A percentile compares a stretch with the other conserved stretches of the same genome.
Evolutionary conservation across 1,140 invertebrate species (phyloP).

Genomic region (Ceratoteleas bidentatus): DNA sequence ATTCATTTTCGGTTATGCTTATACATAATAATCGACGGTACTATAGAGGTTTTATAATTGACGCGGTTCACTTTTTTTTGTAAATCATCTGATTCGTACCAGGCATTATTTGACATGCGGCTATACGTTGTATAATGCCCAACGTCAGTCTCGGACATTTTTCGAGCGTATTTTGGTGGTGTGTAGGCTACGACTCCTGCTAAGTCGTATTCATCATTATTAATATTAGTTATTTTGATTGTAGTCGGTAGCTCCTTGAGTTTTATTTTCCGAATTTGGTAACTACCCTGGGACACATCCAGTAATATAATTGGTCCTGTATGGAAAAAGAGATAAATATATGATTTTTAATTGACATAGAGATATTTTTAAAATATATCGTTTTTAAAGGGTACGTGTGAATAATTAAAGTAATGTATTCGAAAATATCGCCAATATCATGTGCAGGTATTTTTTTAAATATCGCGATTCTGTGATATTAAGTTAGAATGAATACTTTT

Average conservation of each 20-base stretch:
- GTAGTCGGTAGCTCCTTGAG: neutral
- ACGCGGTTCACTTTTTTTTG: neutral
- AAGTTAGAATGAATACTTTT: too few relatives aligned
- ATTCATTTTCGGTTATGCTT: neutral
- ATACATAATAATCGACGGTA: neutral
- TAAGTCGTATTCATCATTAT: neutral
- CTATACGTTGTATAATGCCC: slow-evolving; percentile 5
- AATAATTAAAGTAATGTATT: too few relatives aligned
- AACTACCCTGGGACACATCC: neutral
- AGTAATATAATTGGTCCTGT: too few relatives aligned
- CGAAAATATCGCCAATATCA: too few relatives aligned
- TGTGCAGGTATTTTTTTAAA: too few relatives aligned
- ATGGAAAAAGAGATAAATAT: too few relatives aligned
- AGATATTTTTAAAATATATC: too few relatives aligned
- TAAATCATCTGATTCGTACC: neutral
- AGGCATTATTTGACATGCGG: neutral
- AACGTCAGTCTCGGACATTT: neutral
- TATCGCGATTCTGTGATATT: too few relatives aligned
- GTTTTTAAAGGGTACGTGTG: too few relatives aligned
- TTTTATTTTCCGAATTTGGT: neutral
- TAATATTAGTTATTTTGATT: neutral
- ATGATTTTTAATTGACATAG: too few relatives aligned
- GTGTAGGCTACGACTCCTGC: neutral
- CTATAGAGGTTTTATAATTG: neutral
- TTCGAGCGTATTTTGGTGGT: neutral